Evolutionary conservation across 1,140 invertebrate species (phyloP), one percentile per base, ranked within the genome.

Genomic region (Lepidotrigona ventralis): DNA sequence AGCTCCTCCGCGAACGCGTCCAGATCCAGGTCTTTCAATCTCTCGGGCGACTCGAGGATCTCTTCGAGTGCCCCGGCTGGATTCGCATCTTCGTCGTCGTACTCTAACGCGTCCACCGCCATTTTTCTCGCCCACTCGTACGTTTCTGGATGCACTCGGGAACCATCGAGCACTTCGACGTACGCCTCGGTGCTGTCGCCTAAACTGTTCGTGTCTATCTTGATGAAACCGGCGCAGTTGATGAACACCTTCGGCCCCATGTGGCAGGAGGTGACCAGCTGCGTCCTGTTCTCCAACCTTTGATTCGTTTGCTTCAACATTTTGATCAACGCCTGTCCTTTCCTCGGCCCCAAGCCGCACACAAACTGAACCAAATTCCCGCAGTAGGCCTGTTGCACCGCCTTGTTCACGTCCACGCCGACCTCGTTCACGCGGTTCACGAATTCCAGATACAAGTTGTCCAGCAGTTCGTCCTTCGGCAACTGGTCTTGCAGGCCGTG

Each of bases 51-150:
- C 93, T 99, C 98, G 0, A 99, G 93, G 91, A 99, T 99, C 94
- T 99, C 99, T 91, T 99, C 99, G 1, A 99, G 94, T 26, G 99
- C 99, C 6, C 98, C 98, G 0, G 98, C 98, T 0, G 99, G 98
- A 95, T 99, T 99, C 0, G 97, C 97, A 85, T 98, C 98, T 90
- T 99, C 98, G 89, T 99, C 98, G 89, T 99, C 99, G 88, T 99
- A 99, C 88, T 99, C 99, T 19, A 99, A 94, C 14, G 99, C 99
- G 95, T 99, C 99, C 0, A 99, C 98, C 8, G 99, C 99, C 99
- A 99, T 99, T 95, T 99, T 99, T 33, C 99, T 94, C 0, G 99
- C 99, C 99, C 99, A 99, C 93, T 99, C 99, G 90, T 99, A 99
- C 0, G 98, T 99, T 94, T 99, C 99, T 0, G 99, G 99, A 95